phyloP scores from a whole-genome alignment of 2,113 vertebrate species.

The Pterocles gutturalis region DNA sequence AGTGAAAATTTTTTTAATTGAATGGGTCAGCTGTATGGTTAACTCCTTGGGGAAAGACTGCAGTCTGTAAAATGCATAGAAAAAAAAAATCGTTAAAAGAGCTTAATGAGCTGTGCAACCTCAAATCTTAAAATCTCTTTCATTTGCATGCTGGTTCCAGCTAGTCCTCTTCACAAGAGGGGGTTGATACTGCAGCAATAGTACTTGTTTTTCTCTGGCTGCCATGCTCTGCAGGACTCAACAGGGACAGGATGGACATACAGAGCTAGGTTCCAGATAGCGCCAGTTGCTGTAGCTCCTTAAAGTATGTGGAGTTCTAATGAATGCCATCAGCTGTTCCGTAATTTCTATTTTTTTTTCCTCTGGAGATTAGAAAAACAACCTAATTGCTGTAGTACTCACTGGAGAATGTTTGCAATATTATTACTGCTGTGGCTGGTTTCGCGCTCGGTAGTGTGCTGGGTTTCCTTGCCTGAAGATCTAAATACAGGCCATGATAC shows the following conservation, averaged over 20 bases:
- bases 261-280: not conserved
- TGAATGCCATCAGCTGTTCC: not conserved
- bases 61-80: not conserved
- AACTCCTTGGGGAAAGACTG: not conserved
- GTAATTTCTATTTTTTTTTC: not conserved
- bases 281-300: not conserved
- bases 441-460: not conserved
- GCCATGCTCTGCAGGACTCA: not conserved
- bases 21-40: constrained; percentile 7
- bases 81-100: constrained; percentile 30
- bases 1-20: constrained; percentile 30
- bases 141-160: not conserved
- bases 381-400: not conserved
- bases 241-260: not conserved
- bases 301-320: not conserved
- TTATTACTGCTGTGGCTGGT: not conserved
- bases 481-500: not conserved
- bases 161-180: not conserved
- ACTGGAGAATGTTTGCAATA: not conserved
- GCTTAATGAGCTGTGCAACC: constrained; percentile 1
- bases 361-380: not conserved
- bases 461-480: not conserved
- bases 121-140: not conserved
- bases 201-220: not conserved
- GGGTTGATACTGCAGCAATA: not conserved